Percentiles rank a stretch among this genome's conserved stretches.
Evolutionary conservation across 2,797 vertebrate species (phyloP).

Genomic region (Borostomias antarcticus): DNA sequence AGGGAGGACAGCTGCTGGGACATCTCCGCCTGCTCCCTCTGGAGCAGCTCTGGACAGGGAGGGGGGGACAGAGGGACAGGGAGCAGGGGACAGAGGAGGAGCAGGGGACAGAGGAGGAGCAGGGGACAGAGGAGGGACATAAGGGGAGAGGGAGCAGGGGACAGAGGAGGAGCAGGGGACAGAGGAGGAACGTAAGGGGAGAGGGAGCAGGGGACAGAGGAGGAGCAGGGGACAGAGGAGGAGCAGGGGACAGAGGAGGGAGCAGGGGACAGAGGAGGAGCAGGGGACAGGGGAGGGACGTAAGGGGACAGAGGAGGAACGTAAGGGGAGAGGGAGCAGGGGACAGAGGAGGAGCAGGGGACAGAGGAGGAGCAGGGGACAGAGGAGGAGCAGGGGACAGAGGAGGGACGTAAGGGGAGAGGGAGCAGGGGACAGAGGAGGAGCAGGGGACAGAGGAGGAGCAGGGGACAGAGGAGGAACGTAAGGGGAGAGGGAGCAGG

Average conservation of each 20-base stretch:
- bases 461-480: too few species aligned
- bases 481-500: not conserved
- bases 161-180: not conserved
- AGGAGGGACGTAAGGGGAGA: not conserved
- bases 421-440: not conserved
- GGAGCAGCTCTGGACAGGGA: constrained; percentile 82
- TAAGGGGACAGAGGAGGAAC: too few species aligned
- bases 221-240: not conserved
- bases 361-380: not conserved
- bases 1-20: constrained; percentile 94
- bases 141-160: not conserved
- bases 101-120: not conserved
- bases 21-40: constrained; percentile 94
- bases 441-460: not conserved
- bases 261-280: not conserved
- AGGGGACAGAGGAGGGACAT: not conserved
- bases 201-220: not conserved
- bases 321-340: too few species aligned
- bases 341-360: not conserved
- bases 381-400: not conserved
- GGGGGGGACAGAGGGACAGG: not conserved
- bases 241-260: too few species aligned
- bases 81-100: too few species aligned
- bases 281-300: too few species aligned
- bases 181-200: not conserved